These are phyloP conservation scores for Ceratina australensis DNA, from an alignment of 1,140 invertebrate genomes.

Conservation along the genomic window DNA sequence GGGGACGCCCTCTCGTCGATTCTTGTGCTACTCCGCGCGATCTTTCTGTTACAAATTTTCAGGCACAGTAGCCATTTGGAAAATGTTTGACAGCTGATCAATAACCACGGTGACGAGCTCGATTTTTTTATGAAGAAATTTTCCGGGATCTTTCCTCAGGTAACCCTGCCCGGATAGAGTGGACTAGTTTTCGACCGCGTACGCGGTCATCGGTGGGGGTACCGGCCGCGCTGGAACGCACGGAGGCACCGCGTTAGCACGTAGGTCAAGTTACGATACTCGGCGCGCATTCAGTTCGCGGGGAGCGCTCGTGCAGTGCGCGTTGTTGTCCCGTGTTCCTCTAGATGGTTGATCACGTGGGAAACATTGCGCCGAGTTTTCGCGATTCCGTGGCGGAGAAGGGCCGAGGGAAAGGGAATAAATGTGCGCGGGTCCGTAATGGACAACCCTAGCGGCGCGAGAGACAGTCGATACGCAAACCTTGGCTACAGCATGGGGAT, in stretches of 20 bases:
- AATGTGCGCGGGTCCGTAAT: constrained; percentile 75
- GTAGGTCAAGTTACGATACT: constrained; percentile 78
- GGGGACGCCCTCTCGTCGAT: constrained; percentile 81
- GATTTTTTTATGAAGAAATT: constrained; percentile 45
- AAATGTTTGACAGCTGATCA: neutral
- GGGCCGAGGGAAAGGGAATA: constrained; percentile 66
- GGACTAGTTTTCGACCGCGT: constrained; percentile 69
- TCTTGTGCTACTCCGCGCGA: constrained; percentile 76
- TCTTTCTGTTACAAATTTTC: constrained; percentile 38
- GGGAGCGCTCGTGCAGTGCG: constrained; percentile 74
- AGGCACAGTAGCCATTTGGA: neutral
- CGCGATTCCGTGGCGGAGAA: constrained; percentile 58
- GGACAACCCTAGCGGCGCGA: constrained; percentile 86
- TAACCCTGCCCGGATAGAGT: neutral
- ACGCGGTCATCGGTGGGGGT: constrained; percentile 54
- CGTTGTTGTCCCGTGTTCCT: constrained; percentile 69
- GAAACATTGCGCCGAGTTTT: constrained; percentile 61
- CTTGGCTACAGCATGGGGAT: constrained; percentile 91
- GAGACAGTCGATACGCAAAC: constrained; percentile 89
- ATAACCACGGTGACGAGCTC: neutral
- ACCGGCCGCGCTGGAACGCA: constrained; percentile 71
- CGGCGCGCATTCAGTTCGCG: constrained; percentile 71
- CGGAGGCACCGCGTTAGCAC: constrained; percentile 75
- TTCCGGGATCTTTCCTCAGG: constrained; percentile 12
- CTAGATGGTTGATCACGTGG: constrained; percentile 74